Conservation (phyloP, 2,797 vertebrate genomes). For the Hippoglossus hippoglossus region DNA sequence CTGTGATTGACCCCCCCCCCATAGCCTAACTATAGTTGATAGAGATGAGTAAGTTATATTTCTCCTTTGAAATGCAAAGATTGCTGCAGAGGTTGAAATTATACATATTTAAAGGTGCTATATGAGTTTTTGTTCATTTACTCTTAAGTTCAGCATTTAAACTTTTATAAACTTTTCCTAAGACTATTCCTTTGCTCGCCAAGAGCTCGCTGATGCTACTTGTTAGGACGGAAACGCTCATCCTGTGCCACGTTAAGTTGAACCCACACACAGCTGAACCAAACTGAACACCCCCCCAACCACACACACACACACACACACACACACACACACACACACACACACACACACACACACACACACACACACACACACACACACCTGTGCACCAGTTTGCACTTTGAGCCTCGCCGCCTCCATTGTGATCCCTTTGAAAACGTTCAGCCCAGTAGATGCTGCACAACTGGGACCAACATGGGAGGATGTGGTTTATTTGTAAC, state of each 20-base stretch:
- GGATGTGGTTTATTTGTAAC: conserved; percentile 59
- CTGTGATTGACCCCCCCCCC: background rate
- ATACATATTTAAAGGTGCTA: background rate
- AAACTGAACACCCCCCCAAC: too few relatives aligned
- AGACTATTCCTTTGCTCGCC: too few relatives aligned
- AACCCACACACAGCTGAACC: background rate
- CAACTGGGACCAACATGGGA: conserved; percentile 43
- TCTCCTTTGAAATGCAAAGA: too few relatives aligned
- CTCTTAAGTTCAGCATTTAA: too few relatives aligned
- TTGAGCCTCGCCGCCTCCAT: background rate
- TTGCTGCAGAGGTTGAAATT: too few relatives aligned
- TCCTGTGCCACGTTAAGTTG: too few relatives aligned
- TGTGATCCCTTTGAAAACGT: conserved; percentile 33
- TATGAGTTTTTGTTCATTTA: background rate
- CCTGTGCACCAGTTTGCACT: background rate
- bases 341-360: background rate
- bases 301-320: background rate
- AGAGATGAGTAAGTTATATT: too few relatives aligned
- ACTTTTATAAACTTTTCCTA: too few relatives aligned
- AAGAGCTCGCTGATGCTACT: too few relatives aligned
- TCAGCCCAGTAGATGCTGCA: conserved; percentile 16
- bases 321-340: background rate
- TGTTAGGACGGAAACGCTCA: too few relatives aligned
- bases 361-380: background rate
- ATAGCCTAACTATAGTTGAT: background rate